Evolutionary conservation across 2,888 invertebrate species (phyloP), one percentile per base, ranked within the genome.

Genomic region (Koerneria pararmatus): DNA sequence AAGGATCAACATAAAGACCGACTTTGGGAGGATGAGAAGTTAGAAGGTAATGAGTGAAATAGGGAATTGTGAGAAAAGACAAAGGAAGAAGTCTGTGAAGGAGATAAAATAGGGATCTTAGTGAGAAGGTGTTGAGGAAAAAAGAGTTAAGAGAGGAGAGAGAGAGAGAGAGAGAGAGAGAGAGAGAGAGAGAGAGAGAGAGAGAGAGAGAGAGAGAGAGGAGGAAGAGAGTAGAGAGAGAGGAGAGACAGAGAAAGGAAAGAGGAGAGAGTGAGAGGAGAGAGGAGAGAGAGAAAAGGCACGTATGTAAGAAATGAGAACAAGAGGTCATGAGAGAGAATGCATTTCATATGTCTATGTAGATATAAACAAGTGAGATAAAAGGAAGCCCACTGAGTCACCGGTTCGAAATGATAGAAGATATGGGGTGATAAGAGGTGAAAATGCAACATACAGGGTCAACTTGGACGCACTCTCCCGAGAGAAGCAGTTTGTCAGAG

Each of bases 11-110:
- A 32, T 64, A 56, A 56, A 66, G 67, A 64, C 48, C 60, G 31
- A 59, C 64, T 24, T 54, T 46, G 2, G 15, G 27, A 34, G 41
- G 46, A 29, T 22, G 19, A 56, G 65, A 11, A 22, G 31, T 15
- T 60, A 67, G 65, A 54, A 69, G 63, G 63, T 54, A 69, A 51
- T 49, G 63, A 67, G 66, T 69, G 69, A 64, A 66, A 63, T 63
- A 63, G 34, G 35, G 37, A 35, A 37, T 24, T 22, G 24, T 37
- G 22, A 57, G 57, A 37, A 27, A 57, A 34, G 37, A 22, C 35
- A 35, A 27, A 35, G 5, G 57, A 37, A 22, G 37, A 34, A 57
- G 37, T 37, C 35, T 11, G 19, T 1, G 35, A 31, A 35, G 34
- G 11, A 15, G 11, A 11, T 19, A 15, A 41, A 41, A 11, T 15